Percentiles rank a stretch among this genome's conserved stretches.
Evolutionary conservation across 92 coral and sea anemone genomes (phyloP).

Genomic region (Pocillopora grandis): DNA sequence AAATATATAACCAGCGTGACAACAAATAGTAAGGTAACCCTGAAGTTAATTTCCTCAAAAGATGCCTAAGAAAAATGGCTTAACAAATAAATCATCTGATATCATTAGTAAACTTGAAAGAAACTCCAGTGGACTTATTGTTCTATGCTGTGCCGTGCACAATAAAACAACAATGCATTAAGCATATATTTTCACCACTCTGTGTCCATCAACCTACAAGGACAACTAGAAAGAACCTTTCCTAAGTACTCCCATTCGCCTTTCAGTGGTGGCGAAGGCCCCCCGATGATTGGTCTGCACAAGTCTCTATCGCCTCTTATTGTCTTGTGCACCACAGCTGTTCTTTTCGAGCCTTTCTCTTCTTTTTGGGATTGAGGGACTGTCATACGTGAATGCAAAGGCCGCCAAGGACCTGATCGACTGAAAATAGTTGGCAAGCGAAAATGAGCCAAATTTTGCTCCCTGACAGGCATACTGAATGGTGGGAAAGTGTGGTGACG

Average conservation of each 20-base stretch:
- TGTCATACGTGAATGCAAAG: neutral
- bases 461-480: neutral
- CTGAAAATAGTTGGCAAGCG: slow-evolving; percentile 38
- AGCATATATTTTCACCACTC: slow-evolving; percentile 49
- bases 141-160: neutral
- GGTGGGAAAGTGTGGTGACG: slow-evolving; percentile 7
- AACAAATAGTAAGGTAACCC: too few species aligned
- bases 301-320: slow-evolving; percentile 45
- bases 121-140: too few species aligned
- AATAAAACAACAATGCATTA: neutral
- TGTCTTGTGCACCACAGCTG: slow-evolving; percentile 41
- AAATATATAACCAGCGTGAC: too few species aligned
- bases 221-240: slow-evolving; percentile 70
- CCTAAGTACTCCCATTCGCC: slow-evolving; percentile 78
- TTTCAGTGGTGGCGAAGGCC: slow-evolving; percentile 48
- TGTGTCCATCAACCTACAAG: slow-evolving; percentile 51
- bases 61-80: too few species aligned
- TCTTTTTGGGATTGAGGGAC: slow-evolving; percentile 1
- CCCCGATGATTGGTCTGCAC: slow-evolving; percentile 38
- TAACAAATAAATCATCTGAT: too few species aligned
- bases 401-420: slow-evolving; percentile 40
- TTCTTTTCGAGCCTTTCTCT: slow-evolving; percentile 39
- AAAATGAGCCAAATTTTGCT: slow-evolving; percentile 31
- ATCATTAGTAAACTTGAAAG: too few species aligned
- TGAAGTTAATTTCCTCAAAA: too few species aligned